Evolutionary conservation across 2,797 vertebrate species (phyloP).

Genomic region (Pangasius sanitwongsei): DNA sequence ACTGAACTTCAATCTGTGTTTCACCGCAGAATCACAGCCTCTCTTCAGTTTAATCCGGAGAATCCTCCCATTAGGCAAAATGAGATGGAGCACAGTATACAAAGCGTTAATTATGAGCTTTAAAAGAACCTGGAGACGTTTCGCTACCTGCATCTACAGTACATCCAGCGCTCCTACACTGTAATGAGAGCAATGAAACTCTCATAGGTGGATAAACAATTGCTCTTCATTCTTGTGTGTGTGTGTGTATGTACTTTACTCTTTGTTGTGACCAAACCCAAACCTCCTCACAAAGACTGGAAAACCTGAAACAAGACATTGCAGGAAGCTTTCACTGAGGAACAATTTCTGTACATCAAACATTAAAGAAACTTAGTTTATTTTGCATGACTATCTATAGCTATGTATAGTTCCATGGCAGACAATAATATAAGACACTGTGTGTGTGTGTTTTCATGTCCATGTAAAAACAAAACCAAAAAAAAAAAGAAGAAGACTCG

Average conservation of each 20-base stretch:
- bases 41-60: neutral
- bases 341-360: neutral
- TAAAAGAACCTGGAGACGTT: neutral
- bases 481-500: no score
- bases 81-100: neutral
- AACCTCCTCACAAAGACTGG: neutral
- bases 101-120: neutral
- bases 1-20: neutral
- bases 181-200: constrained; percentile 1
- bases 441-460: neutral
- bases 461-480: no score
- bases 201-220: neutral
- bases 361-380: neutral
- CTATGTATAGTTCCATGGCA: neutral
- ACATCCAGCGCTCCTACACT: neutral
- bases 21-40: neutral
- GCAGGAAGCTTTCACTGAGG: neutral
- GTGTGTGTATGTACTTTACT: neutral
- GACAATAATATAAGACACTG: neutral
- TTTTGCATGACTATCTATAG: neutral
- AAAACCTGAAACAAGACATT: constrained; percentile 1
- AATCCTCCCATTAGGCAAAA: neutral
- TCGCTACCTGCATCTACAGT: neutral
- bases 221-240: neutral
- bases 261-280: constrained; percentile 30